Conservation (phyloP, 2,797 vertebrate genomes). For the Trichosurus vulpecula region DNA sequence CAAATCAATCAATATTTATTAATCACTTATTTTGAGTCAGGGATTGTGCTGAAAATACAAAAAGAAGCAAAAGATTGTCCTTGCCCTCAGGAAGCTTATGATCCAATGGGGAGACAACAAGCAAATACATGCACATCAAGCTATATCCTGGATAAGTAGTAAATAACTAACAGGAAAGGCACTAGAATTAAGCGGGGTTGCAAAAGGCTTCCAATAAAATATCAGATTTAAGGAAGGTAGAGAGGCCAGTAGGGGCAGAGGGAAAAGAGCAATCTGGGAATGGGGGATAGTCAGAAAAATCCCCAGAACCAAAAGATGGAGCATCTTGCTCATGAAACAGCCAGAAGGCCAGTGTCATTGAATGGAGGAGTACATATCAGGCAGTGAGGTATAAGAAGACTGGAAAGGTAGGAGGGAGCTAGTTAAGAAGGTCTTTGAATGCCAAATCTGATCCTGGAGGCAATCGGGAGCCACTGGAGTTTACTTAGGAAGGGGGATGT, state of each 20-base stretch:
- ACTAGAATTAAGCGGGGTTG: no score
- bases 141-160: neutral
- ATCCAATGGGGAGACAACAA: neutral
- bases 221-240: neutral
- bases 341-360: neutral
- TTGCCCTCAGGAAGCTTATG: neutral
- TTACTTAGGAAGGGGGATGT: neutral
- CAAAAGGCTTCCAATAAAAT: neutral
- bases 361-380: neutral
- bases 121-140: no score
- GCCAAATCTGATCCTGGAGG: neutral
- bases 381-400: neutral
- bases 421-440: neutral
- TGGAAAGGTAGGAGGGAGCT: neutral
- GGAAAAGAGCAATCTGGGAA: neutral
- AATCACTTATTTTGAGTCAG: neutral
- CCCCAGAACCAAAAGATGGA: neutral
- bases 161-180: neutral
- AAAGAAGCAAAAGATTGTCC: neutral
- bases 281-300: neutral
- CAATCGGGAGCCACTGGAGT: neutral
- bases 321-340: neutral
- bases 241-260: neutral
- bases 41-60: neutral
- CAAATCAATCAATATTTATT: neutral